Base-by-base conservation (phyloP, 2,888 invertebrate genomes). In the Pediacus dermestoides region DNA sequence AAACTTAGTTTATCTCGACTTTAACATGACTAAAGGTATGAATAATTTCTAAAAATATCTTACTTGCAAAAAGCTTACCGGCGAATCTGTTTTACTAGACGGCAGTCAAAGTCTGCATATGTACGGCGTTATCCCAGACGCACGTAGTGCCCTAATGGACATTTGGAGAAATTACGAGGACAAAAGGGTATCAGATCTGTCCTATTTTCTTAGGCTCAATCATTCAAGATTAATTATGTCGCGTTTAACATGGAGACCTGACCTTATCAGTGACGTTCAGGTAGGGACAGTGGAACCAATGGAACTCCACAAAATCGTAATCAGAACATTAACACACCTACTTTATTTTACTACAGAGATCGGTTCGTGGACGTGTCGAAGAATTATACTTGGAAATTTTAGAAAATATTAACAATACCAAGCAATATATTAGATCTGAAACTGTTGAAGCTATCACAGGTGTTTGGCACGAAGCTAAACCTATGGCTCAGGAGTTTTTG, bases 161-260 rank as follows among this genome's bases (percentile, higher is more conserved):
- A 76, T 88, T 7, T 89, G 88, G 87, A 75, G 89, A 22, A 81
- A 87, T 53, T 89, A 84, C 58, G 87, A 88, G 47, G 87, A 88
- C 64, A 80, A 86, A 52, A 75, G 78, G 2, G 78, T 88, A 25
- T 80, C 83, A 2, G 90, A 90, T 66, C 70, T 89, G 12, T 78
- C 82, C 2, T 88, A 87, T 12, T 88, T 85, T 64, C 70, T 89
- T 28, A 78, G 83, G 14, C 76, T 91, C 50, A 91, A 91, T 69
- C 89, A 90, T 62, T 90, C 90, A 0, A 75, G 88, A 21, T 72
- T 90, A 1, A 73, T 91, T 8, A 87, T 87, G 1, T 87, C 88
- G 42, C 80, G 78, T n/a, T 70, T 89, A 12, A 74, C 78, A 40
- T 91, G 90, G 90, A 74, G 88, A 12, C 87, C 88, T 0, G 78